These are phyloP conservation scores for Bombycilla garrulus DNA, from an alignment of 2,113 vertebrate species.

Conservation along the genomic window DNA sequence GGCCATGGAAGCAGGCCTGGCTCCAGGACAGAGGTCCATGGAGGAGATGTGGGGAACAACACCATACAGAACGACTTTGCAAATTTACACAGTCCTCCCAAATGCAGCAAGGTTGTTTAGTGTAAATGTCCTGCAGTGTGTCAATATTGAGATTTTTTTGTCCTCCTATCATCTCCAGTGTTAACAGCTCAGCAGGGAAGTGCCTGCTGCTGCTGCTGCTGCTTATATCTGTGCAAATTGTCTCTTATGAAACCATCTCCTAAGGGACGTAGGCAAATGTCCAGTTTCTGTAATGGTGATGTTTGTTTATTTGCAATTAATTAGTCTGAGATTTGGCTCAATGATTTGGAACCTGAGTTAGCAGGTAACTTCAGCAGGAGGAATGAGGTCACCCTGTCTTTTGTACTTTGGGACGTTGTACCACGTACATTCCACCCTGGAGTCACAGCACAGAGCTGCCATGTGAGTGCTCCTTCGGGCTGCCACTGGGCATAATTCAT, in stretches of 20 bases:
- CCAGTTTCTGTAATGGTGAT: not conserved
- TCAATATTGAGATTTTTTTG: not conserved
- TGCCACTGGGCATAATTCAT: not conserved
- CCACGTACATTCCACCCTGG: not conserved
- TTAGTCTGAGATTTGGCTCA: not conserved
- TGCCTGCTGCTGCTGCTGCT: not conserved
- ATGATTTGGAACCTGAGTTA: not conserved
- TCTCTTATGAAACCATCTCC: not conserved
- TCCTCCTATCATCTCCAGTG: not conserved
- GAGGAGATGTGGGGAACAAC: fast-evolving
- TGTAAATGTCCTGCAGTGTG: not conserved
- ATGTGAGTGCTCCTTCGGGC: fast-evolving
- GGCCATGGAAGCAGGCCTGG: not conserved
- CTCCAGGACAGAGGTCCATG: not conserved
- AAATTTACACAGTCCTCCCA: not conserved
- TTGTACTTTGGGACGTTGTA: not conserved
- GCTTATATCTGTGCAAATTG: not conserved
- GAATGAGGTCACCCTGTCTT: not conserved
- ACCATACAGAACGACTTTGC: not conserved
- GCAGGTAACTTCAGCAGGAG: not conserved
- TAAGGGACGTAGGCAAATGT: not conserved
- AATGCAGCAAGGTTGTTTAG: not conserved
- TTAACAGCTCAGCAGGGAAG: conserved; percentile 8
- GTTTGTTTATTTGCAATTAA: conserved; percentile 38
- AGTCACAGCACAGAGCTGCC: not conserved